A percentile compares a stretch with the other conserved stretches of the same genome.
These are phyloP conservation scores for Zaprionus gabonicus DNA, from an alignment of 1,140 invertebrate genomes.

Conservation along the genomic window DNA sequence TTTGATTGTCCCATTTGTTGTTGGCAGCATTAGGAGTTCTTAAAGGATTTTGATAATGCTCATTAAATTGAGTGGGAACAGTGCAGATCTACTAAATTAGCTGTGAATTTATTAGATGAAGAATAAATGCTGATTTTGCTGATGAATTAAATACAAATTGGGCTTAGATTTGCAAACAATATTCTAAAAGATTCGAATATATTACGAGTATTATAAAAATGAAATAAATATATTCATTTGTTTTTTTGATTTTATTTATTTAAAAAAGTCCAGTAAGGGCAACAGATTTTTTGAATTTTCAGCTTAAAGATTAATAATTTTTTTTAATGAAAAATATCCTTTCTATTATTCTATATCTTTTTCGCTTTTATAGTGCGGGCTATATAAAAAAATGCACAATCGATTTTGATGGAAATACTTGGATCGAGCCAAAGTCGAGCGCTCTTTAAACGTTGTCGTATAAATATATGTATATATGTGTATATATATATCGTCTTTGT, in stretches of 20 bases:
- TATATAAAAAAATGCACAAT: neutral
- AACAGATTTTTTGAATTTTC: neutral
- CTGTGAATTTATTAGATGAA: no score
- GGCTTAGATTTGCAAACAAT: neutral
- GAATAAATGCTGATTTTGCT: no score
- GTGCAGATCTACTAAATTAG: neutral
- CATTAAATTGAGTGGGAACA: neutral
- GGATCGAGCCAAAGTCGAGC: neutral
- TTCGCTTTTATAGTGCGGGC: no score
- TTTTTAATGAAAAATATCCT: neutral
- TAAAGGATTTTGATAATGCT: neutral
- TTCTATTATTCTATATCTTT: no score
- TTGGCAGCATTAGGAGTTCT: neutral
- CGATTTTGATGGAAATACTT: neutral
- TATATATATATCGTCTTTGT: neutral
- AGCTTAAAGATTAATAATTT: neutral
- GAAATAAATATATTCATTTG: neutral
- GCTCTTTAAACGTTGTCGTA: neutral
- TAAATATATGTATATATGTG: neutral
- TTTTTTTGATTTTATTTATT: neutral
- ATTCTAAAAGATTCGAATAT: neutral
- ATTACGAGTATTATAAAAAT: neutral
- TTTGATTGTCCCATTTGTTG: constrained; percentile 10
- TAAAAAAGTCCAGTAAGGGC: neutral
- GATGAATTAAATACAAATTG: no score